Percentiles rank a stretch among this genome's conserved stretches.
Evolutionary conservation across 2,888 invertebrate species (phyloP).

Genomic region (Caenorhabditis sp.): DNA sequence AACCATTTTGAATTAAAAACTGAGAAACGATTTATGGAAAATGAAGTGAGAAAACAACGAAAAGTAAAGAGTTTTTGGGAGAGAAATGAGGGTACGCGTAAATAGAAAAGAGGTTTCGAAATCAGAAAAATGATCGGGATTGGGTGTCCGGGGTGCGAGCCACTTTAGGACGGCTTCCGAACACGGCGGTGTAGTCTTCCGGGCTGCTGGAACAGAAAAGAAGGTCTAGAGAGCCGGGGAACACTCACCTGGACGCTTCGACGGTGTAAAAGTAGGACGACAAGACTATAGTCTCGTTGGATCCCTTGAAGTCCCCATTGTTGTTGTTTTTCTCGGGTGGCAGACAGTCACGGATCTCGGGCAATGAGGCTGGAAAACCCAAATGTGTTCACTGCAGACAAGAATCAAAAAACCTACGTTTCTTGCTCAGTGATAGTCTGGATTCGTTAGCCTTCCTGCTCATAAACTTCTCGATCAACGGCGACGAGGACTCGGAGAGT

Average conservation of each 20-base stretch:
- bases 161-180: constrained; percentile 77
- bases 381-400: background rate
- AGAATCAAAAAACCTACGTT: constrained; percentile 19
- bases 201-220: too few species aligned
- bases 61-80: background rate
- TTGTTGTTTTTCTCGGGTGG: constrained; percentile 45
- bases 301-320: constrained; percentile 39
- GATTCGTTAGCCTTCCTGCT: constrained; percentile 26
- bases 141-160: constrained; percentile 74
- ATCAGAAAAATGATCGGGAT: constrained; percentile 60
- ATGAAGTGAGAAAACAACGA: background rate
- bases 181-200: constrained; percentile 73
- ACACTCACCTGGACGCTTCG: constrained; percentile 23
- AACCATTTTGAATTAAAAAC: constrained; percentile 17
- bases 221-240: too few species aligned
- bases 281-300: constrained; percentile 36
- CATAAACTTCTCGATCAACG: constrained; percentile 44
- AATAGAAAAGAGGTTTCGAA: constrained; percentile 23
- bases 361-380: constrained; percentile 25
- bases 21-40: constrained; percentile 14
- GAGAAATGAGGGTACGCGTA: constrained; percentile 27
- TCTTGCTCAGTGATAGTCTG: constrained; percentile 30
- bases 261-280: constrained; percentile 42
- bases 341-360: constrained; percentile 22
- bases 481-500: constrained; percentile 36